phyloP scores from a whole-genome alignment of 64 coral and sea anemone species.

The Actinia equina region DNA sequence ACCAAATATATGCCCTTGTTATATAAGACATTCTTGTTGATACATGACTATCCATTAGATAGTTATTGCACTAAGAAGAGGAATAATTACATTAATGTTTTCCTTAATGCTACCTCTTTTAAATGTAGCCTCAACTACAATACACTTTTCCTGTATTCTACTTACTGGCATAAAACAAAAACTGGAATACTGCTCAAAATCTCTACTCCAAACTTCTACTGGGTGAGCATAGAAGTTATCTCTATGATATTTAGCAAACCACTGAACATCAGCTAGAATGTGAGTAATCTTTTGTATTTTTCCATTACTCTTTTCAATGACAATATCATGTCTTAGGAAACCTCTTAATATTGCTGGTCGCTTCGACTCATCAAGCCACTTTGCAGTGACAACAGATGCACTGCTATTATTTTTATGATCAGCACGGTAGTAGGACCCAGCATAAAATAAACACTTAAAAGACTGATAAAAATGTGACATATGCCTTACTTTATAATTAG shows the following conservation, averaged over 20 bases:
- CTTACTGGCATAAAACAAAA: slow-evolving; percentile 11
- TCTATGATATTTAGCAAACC: background rate
- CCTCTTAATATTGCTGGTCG: background rate
- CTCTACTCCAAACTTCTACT: background rate
- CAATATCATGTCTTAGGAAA: background rate
- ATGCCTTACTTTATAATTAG: background rate
- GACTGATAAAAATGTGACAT: slow-evolving; percentile 2
- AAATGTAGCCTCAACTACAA: background rate
- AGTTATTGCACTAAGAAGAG: no score
- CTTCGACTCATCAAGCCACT: background rate
- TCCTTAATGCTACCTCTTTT: no score
- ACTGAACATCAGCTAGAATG: background rate
- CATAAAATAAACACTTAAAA: background rate
- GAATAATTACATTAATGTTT: no score
- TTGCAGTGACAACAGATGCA: background rate
- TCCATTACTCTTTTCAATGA: background rate
- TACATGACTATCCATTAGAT: no score
- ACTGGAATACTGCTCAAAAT: background rate
- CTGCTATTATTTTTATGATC: background rate
- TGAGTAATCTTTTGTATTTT: background rate
- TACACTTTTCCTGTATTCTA: slow-evolving; percentile 26
- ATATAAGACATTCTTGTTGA: no score
- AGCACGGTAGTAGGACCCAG: background rate
- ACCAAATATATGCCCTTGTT: no score
- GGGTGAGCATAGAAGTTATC: background rate